A percentile compares a stretch with the other conserved stretches of the same genome.
These are phyloP conservation scores for Sminthopsis crassicaudata DNA, from an alignment of 2,113 vertebrate genomes.

Conservation along the genomic window DNA sequence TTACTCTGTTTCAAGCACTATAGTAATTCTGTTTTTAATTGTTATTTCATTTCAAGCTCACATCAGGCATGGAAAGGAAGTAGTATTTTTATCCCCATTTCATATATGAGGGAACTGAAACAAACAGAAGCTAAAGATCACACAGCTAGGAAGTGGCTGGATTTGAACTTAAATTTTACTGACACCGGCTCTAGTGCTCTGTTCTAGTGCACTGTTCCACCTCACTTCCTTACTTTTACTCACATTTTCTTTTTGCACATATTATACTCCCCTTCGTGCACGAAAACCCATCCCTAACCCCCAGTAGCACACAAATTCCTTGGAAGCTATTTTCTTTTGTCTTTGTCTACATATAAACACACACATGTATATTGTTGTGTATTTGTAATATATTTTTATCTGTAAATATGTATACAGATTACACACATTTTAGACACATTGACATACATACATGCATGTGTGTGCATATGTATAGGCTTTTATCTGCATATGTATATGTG, in stretches of 20 bases:
- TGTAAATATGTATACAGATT: too few relatives aligned
- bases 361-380: too few relatives aligned
- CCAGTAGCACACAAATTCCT: neutral
- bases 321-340: neutral
- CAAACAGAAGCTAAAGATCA: neutral
- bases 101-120: neutral
- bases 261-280: neutral
- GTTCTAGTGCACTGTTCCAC: neutral
- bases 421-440: too few relatives aligned
- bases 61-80: neutral
- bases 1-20: too few relatives aligned
- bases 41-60: neutral
- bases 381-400: too few relatives aligned
- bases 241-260: neutral
- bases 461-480: too few relatives aligned
- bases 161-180: neutral
- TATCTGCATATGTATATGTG: too few relatives aligned
- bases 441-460: too few relatives aligned
- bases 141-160: too few relatives aligned
- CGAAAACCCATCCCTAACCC: too few relatives aligned
- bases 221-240: neutral
- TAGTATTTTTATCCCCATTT: neutral
- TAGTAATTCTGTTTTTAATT: too few relatives aligned
- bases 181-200: neutral
- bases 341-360: neutral